Conservation (phyloP, 2,113 vertebrate genomes). For the Leucopsar rothschildi region DNA sequence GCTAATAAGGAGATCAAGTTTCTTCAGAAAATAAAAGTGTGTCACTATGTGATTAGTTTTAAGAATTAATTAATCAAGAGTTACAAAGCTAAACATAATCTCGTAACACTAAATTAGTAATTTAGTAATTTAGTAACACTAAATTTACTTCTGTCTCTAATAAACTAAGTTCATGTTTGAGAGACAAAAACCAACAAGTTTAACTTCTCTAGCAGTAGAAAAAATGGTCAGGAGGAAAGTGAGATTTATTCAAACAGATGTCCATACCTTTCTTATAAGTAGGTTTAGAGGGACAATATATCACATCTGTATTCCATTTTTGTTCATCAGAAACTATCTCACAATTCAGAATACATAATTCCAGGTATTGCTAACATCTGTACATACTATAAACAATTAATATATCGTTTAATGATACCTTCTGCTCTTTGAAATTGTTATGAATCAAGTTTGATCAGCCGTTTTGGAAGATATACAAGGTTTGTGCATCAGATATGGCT, state of each 20-base stretch:
- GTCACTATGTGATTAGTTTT: constrained; percentile 33
- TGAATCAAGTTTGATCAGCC: background rate
- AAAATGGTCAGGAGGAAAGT: background rate
- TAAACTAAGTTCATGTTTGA: background rate
- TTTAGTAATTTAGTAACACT: background rate
- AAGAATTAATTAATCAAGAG: constrained; percentile 29
- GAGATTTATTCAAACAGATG: constrained; percentile 1
- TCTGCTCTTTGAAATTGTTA: background rate
- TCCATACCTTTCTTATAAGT: background rate
- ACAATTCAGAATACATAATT: background rate
- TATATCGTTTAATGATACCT: background rate
- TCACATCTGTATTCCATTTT: background rate
- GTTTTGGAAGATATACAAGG: background rate
- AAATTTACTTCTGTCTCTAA: constrained; percentile 27
- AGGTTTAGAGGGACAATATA: background rate
- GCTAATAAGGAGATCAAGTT: constrained; percentile 54
- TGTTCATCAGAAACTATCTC: background rate
- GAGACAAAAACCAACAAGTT: background rate
- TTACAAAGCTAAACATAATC: background rate
- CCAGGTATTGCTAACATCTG: background rate
- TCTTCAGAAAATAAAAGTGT: constrained; percentile 23
- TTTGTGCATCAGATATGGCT: background rate
- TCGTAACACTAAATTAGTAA: constrained; percentile 6
- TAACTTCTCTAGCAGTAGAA: background rate
- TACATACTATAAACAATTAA: background rate